Base-by-base conservation (phyloP, 2,888 invertebrate genomes). In the Diloba caeruleocephala region DNA sequence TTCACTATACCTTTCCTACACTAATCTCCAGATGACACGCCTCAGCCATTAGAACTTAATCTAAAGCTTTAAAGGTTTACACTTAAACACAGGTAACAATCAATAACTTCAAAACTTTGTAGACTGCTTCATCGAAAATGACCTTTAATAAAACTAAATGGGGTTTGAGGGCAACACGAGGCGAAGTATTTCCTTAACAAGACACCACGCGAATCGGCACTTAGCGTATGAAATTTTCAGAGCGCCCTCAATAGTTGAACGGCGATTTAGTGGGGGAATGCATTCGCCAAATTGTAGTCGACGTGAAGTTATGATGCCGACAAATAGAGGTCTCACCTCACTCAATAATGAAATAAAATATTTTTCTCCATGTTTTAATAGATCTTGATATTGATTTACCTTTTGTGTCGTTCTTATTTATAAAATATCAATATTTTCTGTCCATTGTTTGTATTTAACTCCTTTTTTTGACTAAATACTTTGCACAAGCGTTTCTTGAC, bases 161-260 rank as follows among this genome's bases (percentile, higher is more conserved):
- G 33, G 64, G 74, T 78, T 80, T 74, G 62, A 78, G 71, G 72
- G 65, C 73, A 75, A 62, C 69, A 61, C 57, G 62, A 63, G 44
- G 66, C 60, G 46, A 53, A 79, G 76, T 76, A 79, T 82, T 82
- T 75, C 81, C 83, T 81, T 84, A 83, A 82, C 81, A 73, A 84
- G 84, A 74, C 76, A 70, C 73, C 71, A 71, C 53, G 63, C 76
- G 76, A 82, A 82, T 76, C 77, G 80, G 79, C 85, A 87, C 86
- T 88, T 86, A 82, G 64, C 62, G 76, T 87, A 86, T 88, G 89
- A 89, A 90, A 87, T 87, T 90, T 90, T 88, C 84, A 85, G 76
- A 54, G 68, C 69, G 74, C 81, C 74, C 79, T 86, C 88, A 80
- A 84, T 88, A 81, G 75, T 78, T 79, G 76, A 84, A 77, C 74